Base-by-base conservation (phyloP, 1,140 invertebrate species). In the Aphaenogaster floridana region DNA sequence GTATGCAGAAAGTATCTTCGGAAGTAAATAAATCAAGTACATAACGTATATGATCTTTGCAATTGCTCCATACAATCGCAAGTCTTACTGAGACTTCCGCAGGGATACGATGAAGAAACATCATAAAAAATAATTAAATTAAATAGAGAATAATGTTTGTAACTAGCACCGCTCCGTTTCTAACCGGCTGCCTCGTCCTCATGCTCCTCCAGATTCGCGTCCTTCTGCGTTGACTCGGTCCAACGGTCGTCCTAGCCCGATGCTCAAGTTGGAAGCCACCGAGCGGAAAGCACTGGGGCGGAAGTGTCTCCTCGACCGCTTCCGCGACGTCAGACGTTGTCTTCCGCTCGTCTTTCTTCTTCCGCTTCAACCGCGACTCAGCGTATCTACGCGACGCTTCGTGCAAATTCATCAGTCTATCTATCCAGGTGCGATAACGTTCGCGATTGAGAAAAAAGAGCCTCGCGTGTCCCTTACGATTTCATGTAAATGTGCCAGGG, bases 191-290 rank as follows among this genome's bases (percentile, higher is more conserved):
- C 63, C 88, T 86, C 1, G 66, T 21, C 1, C 86, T 88, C 92
- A 94, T 88, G 15, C 90, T 92, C 8, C 21, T 77, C 93, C 93
- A 94, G 11, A 94, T 88, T 69, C 88, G 86, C 13, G 88, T 90
- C 79, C 87, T 89, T 34, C 88, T 85, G 21, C 66, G 48, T 42
- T 50, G 77, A 79, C 90, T 88, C 21, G 69, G 11, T 21, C 78
- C 85, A 39, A 90, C 66, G 8, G 92, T 87, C 50, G 90, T 71
- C 42, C 77, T 45, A 15, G 68, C 34, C 34, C 63, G 34, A 36
- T 50, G 72, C 11, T 54, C 66, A 0, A 89, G 28, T 74, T 92
- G 92, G 50, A 94, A 93, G 39, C 79, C 86, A 72, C 86, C 89
- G 36, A 92, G 59, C 5, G 93, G 90, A 45, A 93, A 80, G 57